Base-by-base conservation (phyloP, 1,140 invertebrate genomes). In the Neodiprion virginianus region DNA sequence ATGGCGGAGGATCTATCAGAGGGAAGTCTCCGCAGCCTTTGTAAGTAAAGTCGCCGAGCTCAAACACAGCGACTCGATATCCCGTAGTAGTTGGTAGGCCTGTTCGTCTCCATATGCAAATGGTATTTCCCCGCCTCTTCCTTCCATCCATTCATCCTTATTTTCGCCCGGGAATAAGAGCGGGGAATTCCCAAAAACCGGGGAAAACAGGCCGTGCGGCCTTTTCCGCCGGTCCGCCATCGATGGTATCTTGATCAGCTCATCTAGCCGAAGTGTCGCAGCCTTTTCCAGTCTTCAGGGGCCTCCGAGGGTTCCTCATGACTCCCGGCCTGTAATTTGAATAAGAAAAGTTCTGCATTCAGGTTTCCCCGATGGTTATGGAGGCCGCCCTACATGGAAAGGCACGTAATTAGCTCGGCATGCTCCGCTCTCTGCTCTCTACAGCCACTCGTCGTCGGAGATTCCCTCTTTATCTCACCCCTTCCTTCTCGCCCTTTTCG, bases 321-420 rank as follows among this genome's bases (percentile, higher is more conserved):
- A 17, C 28, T 17, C 53, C 23, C 40, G 40, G 67, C 10, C 7
- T 14, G 23, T 69, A 69, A 69, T 69, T 69, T 69, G 67, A 69
- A 69, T 69, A 69, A 69, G 67, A 69, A 69, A 69, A 69, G 67
- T 69, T 69, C 40, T 21, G 67, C 28, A 40, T 40, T 69, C 67
- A 14, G 67, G 40, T 69, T 69, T 69, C 21, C 67, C 11, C 40
- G 12, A 47, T 47, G 67, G 21, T 69, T 69, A 21, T 61, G n/a
- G n/a, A 17, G 53, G 53, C 8, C n/a, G 53, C 53, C 53, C 11
- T 9, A 40, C 28, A 40, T 1, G 28, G 28, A 40, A 40, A 40
- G 28, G 28, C 28, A 40, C 28, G 28, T 40, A 40, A 40, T 40
- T 40, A 40, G 28, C 28, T 40, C 28, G 28, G 28, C 28, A 40